Evolutionary conservation across 2,113 vertebrate genomes (phyloP).

Genomic region (Petroica traversi): DNA sequence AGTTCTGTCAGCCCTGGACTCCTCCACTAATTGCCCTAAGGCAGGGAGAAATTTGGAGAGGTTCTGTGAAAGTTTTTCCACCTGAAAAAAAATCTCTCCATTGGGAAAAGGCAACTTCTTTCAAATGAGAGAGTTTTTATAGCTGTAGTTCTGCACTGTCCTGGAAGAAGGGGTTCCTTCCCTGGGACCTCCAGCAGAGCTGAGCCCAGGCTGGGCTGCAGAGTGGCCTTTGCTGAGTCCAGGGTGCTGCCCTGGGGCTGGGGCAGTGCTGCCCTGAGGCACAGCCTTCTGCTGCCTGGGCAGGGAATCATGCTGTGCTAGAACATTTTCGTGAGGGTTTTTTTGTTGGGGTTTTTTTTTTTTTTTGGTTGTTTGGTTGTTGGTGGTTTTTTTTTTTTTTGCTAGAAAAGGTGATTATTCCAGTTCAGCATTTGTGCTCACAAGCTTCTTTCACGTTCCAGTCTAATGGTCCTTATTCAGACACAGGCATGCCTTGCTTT

Average conservation of each 20-base stretch:
- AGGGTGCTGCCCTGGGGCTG: background rate
- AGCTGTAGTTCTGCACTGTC: background rate
- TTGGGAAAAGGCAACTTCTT: background rate
- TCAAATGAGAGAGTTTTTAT: accelerated
- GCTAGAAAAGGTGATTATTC: background rate
- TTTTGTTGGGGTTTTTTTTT: background rate
- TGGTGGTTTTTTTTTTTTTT: background rate
- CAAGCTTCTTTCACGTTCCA: background rate
- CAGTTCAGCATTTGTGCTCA: background rate
- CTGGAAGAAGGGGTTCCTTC: background rate
- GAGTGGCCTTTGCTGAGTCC: background rate
- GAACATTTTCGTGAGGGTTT: background rate
- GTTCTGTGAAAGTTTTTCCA: background rate
- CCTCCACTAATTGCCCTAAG: background rate
- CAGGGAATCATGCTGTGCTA: accelerated
- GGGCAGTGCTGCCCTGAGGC: background rate
- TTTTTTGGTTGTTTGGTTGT: too few species aligned
- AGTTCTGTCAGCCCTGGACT: background rate
- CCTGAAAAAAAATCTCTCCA: accelerated
- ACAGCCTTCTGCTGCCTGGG: background rate
- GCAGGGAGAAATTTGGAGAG: background rate
- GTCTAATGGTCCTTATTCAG: background rate
- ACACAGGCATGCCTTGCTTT: background rate
- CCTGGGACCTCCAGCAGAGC: background rate
- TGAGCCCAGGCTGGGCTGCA: accelerated